These are phyloP conservation scores for Helicoverpa armigera DNA, from an alignment of 1,140 invertebrate species.

Conservation along the genomic window DNA sequence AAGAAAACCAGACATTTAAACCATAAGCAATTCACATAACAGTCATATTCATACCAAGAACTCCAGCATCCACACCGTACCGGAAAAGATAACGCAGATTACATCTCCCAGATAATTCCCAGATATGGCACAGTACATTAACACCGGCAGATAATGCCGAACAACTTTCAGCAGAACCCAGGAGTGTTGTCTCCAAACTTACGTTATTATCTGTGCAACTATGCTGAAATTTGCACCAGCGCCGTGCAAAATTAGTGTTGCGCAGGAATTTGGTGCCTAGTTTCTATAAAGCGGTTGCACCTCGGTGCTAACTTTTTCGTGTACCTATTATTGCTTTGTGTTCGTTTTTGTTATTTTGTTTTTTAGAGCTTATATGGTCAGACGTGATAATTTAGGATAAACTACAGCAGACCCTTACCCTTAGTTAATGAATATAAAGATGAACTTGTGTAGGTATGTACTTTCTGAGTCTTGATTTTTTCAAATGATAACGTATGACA, in stretches of 20 bases:
- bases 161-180: conserved; percentile 15
- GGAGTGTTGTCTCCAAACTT: conserved; percentile 32
- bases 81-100: conserved; percentile 19
- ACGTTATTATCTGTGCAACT: conserved; percentile 30
- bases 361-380: no score
- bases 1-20: no score
- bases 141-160: conserved; percentile 23
- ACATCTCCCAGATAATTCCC: conserved; percentile 13
- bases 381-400: no score
- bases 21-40: neutral
- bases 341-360: neutral
- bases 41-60: neutral
- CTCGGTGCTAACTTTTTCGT: neutral
- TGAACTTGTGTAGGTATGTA: no score
- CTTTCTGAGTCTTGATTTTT: no score
- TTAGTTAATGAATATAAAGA: no score
- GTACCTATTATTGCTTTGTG: neutral
- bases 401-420: no score
- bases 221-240: conserved; percentile 26
- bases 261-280: neutral
- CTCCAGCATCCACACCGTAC: neutral
- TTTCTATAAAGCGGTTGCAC: neutral
- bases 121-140: neutral
- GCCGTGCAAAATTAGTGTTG: conserved; percentile 33
- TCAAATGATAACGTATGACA: no score